These are phyloP conservation scores for Barbus barbus DNA, from an alignment of 2,113 vertebrate genomes.

Conservation along the genomic window DNA sequence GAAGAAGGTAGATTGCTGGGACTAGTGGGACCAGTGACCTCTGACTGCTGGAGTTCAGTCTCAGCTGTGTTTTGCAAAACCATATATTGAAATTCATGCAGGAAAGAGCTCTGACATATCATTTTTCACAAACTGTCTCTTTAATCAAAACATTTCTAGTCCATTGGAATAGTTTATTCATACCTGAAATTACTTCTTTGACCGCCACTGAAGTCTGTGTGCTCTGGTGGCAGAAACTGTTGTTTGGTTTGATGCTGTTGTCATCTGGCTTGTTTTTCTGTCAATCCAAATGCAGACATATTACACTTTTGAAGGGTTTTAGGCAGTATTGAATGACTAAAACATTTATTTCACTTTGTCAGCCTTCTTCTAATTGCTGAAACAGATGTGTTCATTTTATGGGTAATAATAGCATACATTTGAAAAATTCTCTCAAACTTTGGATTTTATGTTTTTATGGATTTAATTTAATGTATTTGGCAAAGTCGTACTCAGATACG, in stretches of 20 bases:
- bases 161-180: conserved; percentile 12
- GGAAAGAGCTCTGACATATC: not conserved
- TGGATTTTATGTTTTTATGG: no score
- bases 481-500: not conserved
- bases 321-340: not conserved
- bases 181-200: conserved; percentile 71
- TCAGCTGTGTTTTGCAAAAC: conserved; percentile 5
- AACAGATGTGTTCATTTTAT: not conserved
- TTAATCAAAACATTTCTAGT: not conserved
- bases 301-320: not conserved
- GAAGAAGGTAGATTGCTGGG: not conserved
- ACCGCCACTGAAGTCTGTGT: conserved; percentile 71
- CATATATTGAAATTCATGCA: not conserved
- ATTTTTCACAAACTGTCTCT: not conserved
- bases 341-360: not conserved
- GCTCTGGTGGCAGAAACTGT: conserved; percentile 62
- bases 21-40: not conserved
- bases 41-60: conserved; percentile 3
- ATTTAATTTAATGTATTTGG: not conserved
- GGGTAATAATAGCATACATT: not conserved
- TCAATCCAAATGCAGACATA: conserved; percentile 56
- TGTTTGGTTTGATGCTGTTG: conserved; percentile 71
- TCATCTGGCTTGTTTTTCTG: conserved; percentile 77
- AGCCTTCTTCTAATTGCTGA: not conserved
- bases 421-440: not conserved